Evolutionary conservation across 1,140 invertebrate species (phyloP).

Genomic region (Steinernema feltiae): DNA sequence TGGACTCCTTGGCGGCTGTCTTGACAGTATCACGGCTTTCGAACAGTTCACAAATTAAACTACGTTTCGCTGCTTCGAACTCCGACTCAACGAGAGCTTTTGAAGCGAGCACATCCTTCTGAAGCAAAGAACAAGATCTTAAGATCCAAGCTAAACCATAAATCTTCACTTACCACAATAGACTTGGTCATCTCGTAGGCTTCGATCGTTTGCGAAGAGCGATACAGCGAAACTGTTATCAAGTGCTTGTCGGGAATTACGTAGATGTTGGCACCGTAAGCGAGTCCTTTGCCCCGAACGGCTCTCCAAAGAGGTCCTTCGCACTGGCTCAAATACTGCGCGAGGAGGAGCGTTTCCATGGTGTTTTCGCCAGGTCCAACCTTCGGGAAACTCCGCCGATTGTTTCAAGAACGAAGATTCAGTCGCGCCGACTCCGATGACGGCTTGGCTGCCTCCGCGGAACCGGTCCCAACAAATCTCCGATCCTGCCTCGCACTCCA

Average conservation of each 20-base stretch:
- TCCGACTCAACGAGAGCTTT: conserved; percentile 68
- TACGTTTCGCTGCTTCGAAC: conserved; percentile 75
- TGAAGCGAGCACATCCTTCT: conserved; percentile 68
- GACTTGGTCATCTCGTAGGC: conserved; percentile 72
- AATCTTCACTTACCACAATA: conserved; percentile 65
- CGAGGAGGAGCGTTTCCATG: conserved; percentile 70
- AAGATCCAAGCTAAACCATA: neutral
- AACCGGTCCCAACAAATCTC: neutral
- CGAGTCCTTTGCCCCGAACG: conserved; percentile 75
- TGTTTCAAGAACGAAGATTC: conserved; percentile 74
- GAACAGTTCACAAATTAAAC: conserved; percentile 76
- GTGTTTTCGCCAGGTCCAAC: conserved; percentile 67
- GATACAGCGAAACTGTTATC: conserved; percentile 69
- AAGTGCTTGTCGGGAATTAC: conserved; percentile 67
- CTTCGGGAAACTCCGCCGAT: conserved; percentile 58
- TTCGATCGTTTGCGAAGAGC: conserved; percentile 69
- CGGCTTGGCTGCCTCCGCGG: conserved; percentile 60
- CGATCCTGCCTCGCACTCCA: neutral
- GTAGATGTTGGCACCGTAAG: conserved; percentile 70
- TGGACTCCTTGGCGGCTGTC: conserved; percentile 67
- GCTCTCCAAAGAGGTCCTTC: conserved; percentile 82
- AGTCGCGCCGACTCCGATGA: conserved; percentile 74
- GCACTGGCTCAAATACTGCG: conserved; percentile 78
- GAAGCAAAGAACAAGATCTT: conserved; percentile 40
- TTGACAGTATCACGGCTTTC: conserved; percentile 72